These are phyloP conservation scores for Hedya salicella DNA, from an alignment of 2,888 invertebrate species.

Conservation along the genomic window DNA sequence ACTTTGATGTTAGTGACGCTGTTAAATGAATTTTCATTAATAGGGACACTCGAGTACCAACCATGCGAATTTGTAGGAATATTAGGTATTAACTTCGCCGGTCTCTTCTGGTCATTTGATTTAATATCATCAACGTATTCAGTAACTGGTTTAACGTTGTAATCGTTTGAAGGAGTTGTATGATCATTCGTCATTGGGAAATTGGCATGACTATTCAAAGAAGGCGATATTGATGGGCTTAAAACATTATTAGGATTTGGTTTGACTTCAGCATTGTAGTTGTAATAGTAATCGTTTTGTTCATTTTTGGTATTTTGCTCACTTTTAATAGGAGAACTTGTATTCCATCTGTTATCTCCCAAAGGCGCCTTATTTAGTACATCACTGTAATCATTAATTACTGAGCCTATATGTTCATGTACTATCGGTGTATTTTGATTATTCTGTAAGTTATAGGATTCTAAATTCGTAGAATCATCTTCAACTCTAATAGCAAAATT, in stretches of 20 bases:
- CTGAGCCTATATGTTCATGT: slow-evolving; percentile 48
- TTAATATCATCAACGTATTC: slow-evolving; percentile 60
- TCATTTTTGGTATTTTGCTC: slow-evolving; percentile 20
- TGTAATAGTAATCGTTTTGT: slow-evolving; percentile 42
- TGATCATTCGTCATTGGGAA: slow-evolving; percentile 77
- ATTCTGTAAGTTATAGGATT: slow-evolving; percentile 64
- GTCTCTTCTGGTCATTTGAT: slow-evolving; percentile 61
- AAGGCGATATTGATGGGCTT: slow-evolving; percentile 53
- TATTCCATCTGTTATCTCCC: slow-evolving; percentile 75
- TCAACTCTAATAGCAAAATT: slow-evolving; percentile 81
- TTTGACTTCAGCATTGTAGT: slow-evolving; percentile 47
- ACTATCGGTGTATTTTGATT: slow-evolving; percentile 57
- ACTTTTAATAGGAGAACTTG: slow-evolving; percentile 55
- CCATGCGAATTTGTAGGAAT: slow-evolving; percentile 78
- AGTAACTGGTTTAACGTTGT: slow-evolving; percentile 59
- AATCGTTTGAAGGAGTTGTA: slow-evolving; percentile 49
- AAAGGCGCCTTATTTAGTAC: slow-evolving; percentile 58
- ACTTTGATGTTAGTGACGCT: slow-evolving; percentile 70
- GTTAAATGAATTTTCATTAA: slow-evolving; percentile 63
- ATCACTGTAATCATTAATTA: slow-evolving; percentile 50
- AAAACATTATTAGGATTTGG: slow-evolving; percentile 48
- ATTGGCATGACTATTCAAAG: slow-evolving; percentile 78
- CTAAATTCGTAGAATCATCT: slow-evolving; percentile 67
- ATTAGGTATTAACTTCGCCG: slow-evolving; percentile 71
- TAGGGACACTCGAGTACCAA: slow-evolving; percentile 74